Base-by-base conservation (phyloP, 2,888 invertebrate genomes). In the Perithous albicinctus region DNA sequence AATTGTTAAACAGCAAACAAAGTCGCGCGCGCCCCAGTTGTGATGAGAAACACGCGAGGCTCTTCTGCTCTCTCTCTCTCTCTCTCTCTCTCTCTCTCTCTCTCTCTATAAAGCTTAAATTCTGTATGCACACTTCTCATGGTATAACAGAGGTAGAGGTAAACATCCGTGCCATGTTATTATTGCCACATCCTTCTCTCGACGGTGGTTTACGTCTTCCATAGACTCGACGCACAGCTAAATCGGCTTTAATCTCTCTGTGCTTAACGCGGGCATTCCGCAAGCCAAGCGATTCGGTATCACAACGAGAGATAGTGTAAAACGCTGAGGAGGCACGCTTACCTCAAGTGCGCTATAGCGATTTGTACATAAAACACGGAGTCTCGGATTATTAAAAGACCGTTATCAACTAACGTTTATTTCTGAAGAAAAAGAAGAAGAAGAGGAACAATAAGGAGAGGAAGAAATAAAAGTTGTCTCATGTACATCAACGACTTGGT, bases 1-100 rank as follows among this genome's bases (percentile, higher is more conserved):
- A 48, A 64, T 29, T 81, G 78, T 78, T 70, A 64, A 73, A 74
- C 77, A 8, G 54, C 59, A 70, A 66, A 82, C 78, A 70, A 64
- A 78, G 74, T 59, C 29, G 77, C 20, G 20, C 5, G 15, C 46
- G 81, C 38, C 70, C 78, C 48, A 78, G 69, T 82, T 78, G 43
- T 35, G 56, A 20, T 61, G 18, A 18, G 29, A 66, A 56, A 35
- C 80, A 79, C 82, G 82, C 82, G 70, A 82, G 54, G 54, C 56
- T 70, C 35, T n/a, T n/a, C n/a, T n/a, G n/a, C n/a, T n/a, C n/a
- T n/a, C n/a, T n/a, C n/a, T n/a, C n/a, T n/a, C n/a, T n/a, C n/a
- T n/a, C n/a, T n/a, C n/a, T n/a, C n/a, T n/a, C n/a, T n/a, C n/a
- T n/a, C n/a, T n/a, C n/a, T n/a, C n/a, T n/a, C 51, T 15, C 35